Evolutionary conservation across 2,797 vertebrate genomes (phyloP), one percentile per base, ranked within the genome.

Genomic region (Zenarchopterus dispar): DNA sequence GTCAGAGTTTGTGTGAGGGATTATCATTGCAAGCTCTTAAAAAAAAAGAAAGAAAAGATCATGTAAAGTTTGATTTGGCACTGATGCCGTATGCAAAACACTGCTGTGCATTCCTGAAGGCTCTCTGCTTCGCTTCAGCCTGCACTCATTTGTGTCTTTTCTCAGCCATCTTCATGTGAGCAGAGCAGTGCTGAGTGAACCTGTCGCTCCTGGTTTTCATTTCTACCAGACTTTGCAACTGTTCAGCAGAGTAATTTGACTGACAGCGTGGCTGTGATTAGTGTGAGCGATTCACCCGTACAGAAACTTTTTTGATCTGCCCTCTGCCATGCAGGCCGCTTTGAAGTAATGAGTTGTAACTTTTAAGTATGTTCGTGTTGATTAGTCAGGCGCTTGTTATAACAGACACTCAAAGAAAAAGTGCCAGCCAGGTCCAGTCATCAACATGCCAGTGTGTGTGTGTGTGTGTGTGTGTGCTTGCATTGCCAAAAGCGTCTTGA

Each of bases 291-390:
- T 77, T 44, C 39, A 8, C 17, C 4, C 61, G 60, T 31, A 33
- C 46, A 43, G 47, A 41, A 26, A 59, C 47, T 53, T 62, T 50
- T 58, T 67, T 65, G 72, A 64, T 41, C 71, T 24, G 45, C 46
- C 16, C 59, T 66, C 13, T 8, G 70, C 64, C 62, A 18, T 56
- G 45, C 56, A 61, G 56, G 44, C 73, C 49, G 57, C 62, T 80
- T 53, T 73, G 48, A 62, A 61, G 61, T 54, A 51, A 41, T 28
- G 28, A 67, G 74, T 51, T 47, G 44, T 59, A 71, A 62, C 57
- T 67, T 70, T 71, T 36, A 18, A 73, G 80, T 71, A 56, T 71
- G 54, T 75, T 82, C 73, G 61, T 63, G 53, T 73, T 61, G 69
- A 78, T 80, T 78, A 67, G 54, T 8, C 26, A 10, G 64, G 47